Evolutionary conservation across 2,113 vertebrate species (phyloP), one percentile per base, ranked within the genome.

Genomic region (Seriola dumerili): DNA sequence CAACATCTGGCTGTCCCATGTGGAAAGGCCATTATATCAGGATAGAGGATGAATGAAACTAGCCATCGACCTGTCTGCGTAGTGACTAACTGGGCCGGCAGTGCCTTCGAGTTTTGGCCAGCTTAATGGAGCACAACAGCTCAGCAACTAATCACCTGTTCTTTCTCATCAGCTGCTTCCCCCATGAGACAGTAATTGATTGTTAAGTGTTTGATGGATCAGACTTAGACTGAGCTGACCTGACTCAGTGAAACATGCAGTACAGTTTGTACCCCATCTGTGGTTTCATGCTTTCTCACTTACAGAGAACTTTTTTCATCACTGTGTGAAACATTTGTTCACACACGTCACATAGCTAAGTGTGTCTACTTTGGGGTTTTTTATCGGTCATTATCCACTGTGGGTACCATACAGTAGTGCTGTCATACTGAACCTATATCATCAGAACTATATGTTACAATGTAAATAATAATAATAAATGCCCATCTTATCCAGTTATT

Each of bases 191-290:
- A 23, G 78, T 87, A 90, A 94, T 91, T 93, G 91, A 93, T 94
- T 94, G 86, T 90, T 93, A 93, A 93, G 84, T 89, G 91, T 93
- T 89, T 93, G 91, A 93, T 88, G 82, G 91, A 92, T 93, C 88
- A 79, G 88, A 88, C 59, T 21, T 23, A 86, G 88, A 88, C 90
- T 14, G 80, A 86, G 81, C 70, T 76, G 84, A 81, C 71, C 81
- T 84, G 78, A 83, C 86, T 88, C 87, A 73, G 79, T 87, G 85
- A 83, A 90, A 82, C 21, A 52, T 42, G 72, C 70, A 6, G 70
- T 64, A 69, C 58, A 72, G 73, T 89, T 80, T 87, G 80, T 44
- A 62, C 23, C 46, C 38, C 66, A 68, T 90, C 87, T 91, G 86
- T 74, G 78, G 32, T 74, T 71, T 83, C 36, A 52, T 85, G 76